These are phyloP conservation scores for Odontocolon sp. DNA, from an alignment of 2,888 invertebrate genomes.

Conservation along the genomic window DNA sequence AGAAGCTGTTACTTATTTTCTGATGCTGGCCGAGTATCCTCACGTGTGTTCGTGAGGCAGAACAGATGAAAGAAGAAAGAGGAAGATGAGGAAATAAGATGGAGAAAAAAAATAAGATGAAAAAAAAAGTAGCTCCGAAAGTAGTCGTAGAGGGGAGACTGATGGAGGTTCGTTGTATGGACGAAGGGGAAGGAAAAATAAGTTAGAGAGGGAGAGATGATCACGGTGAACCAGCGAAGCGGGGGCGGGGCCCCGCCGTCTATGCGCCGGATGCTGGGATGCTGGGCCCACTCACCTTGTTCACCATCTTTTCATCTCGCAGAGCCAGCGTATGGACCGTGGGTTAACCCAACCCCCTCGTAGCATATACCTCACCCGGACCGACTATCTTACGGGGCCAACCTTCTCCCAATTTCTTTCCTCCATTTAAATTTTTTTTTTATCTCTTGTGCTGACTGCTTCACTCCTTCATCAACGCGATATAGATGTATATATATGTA, in stretches of 20 bases:
- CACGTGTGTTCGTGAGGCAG: conserved; percentile 15
- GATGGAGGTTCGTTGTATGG: conserved; percentile 67
- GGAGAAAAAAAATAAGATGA: conserved; percentile 53
- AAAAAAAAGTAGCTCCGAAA: conserved; percentile 57
- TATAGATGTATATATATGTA: too few relatives aligned
- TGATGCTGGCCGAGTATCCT: neutral
- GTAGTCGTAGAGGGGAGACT: conserved; percentile 62
- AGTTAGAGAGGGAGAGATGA: conserved; percentile 66
- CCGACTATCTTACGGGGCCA: conserved; percentile 63
- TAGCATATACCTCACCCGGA: conserved; percentile 10
- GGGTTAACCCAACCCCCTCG: conserved; percentile 75
- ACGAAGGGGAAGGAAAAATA: conserved; percentile 67
- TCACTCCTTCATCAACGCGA: conserved; percentile 36
- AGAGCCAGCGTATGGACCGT: conserved; percentile 53
- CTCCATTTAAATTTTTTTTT: conserved; percentile 60
- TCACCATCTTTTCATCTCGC: conserved; percentile 76
- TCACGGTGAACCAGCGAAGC: conserved; percentile 70
- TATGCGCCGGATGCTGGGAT: conserved; percentile 76
- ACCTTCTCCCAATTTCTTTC: conserved; percentile 69
- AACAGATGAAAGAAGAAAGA: conserved; percentile 62
- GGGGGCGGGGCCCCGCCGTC: conserved; percentile 76
- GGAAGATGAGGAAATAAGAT: conserved; percentile 40
- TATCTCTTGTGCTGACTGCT: conserved; percentile 16
- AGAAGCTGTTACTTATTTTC: conserved; percentile 30
- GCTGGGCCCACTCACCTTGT: conserved; percentile 74